Evolutionary conservation across 2,113 vertebrate genomes (phyloP).

Genomic region (Dromaius novaehollandiae): DNA sequence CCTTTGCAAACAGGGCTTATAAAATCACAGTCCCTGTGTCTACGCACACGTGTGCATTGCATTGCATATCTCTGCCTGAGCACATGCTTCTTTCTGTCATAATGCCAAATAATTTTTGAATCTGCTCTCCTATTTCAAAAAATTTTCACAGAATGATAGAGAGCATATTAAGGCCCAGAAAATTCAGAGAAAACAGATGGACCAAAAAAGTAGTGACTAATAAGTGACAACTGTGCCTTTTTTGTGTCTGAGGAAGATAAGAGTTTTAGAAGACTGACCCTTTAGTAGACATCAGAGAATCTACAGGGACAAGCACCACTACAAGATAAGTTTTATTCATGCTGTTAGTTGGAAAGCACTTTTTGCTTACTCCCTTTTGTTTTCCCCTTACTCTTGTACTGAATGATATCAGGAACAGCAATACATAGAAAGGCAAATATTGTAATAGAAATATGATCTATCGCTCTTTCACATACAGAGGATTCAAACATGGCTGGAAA

Average conservation of each 20-base stretch:
- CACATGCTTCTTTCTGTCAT: neutral
- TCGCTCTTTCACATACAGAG: neutral
- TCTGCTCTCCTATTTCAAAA: neutral
- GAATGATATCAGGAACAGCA: neutral
- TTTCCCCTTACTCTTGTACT: neutral
- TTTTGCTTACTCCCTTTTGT: neutral
- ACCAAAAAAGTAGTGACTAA: rapidly evolving
- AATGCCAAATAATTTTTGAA: neutral
- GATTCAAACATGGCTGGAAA: neutral
- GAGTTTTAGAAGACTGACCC: neutral
- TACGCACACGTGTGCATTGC: rapidly evolving
- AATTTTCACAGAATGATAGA: neutral
- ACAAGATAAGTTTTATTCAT: neutral
- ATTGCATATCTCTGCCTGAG: neutral
- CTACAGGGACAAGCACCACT: neutral
- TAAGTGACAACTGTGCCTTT: neutral
- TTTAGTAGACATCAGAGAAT: neutral
- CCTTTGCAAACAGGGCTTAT: neutral
- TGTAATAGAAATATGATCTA: neutral
- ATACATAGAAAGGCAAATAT: neutral
- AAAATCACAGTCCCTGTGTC: neutral
- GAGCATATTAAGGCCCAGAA: neutral
- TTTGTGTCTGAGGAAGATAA: neutral
- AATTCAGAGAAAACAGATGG: neutral
- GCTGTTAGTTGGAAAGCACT: neutral